Percentiles rank a stretch among this genome's conserved stretches.
phyloP scores from a whole-genome alignment of 37 sponge, comb jelly and placozoan species.

The Theonella swinhoei region DNA sequence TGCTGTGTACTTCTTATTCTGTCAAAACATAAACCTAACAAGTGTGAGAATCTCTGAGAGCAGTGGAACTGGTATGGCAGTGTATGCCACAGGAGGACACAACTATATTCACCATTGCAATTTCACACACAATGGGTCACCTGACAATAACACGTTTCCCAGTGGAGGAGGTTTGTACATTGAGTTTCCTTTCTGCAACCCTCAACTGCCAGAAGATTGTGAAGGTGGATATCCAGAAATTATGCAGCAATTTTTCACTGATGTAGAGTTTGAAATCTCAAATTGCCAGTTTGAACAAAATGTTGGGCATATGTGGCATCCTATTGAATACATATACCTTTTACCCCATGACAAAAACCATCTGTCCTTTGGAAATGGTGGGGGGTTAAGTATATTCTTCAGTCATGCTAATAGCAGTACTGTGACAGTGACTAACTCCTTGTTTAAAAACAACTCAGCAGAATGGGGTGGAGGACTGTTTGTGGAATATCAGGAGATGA shows the following conservation, averaged over 20 bases:
- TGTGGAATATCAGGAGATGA: conserved; percentile 11
- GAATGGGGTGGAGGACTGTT: conserved; percentile 52
- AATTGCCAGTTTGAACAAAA: conserved; percentile 20
- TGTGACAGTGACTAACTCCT: conserved; percentile 15
- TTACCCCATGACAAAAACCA: conserved; percentile 40
- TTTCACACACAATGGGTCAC: no score
- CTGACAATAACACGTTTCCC: no score
- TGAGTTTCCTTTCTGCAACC: no score
- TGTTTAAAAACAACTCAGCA: conserved; percentile 35
- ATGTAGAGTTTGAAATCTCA: conserved; percentile 15
- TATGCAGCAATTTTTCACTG: background rate
- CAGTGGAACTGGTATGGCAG: no score
- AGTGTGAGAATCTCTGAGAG: no score
- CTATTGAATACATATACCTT: conserved; percentile 7
- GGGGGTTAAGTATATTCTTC: conserved; percentile 66
- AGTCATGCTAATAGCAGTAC: conserved; percentile 44
- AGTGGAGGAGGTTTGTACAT: no score
- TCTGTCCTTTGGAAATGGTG: conserved; percentile 74
- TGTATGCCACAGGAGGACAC: no score
- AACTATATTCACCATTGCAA: no score
- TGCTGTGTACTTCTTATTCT: no score
- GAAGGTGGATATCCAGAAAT: no score
- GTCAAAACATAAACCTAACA: no score
- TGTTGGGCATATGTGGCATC: background rate
- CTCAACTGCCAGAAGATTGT: no score